Evolutionary conservation across 1,140 invertebrate genomes (phyloP).

Genomic region (Penaeus indicus): DNA sequence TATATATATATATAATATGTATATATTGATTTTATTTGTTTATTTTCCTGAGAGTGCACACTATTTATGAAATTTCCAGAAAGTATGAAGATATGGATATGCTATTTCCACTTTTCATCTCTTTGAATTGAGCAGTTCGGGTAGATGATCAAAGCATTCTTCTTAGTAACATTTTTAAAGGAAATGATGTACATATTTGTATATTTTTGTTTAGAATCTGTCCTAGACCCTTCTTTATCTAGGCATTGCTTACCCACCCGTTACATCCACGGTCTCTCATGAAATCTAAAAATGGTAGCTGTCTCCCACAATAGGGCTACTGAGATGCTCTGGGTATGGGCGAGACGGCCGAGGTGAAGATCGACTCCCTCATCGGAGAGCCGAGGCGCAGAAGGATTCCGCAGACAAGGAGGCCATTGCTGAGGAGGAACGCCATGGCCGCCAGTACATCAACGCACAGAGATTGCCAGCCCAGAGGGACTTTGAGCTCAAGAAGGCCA

Average conservation of each 20-base stretch:
- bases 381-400: conserved; percentile 90
- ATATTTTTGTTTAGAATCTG: too few species aligned
- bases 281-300: too few species aligned
- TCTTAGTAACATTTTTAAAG: too few species aligned
- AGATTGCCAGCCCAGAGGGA: conserved; percentile 96
- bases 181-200: too few species aligned
- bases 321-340: conserved; percentile 95
- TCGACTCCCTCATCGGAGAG: conserved; percentile 95
- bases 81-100: too few species aligned
- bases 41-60: too few species aligned
- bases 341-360: conserved; percentile 96
- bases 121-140: too few species aligned
- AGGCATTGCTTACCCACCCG: background rate
- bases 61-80: too few species aligned
- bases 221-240: background rate
- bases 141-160: too few species aligned
- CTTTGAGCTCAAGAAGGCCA: conserved; percentile 97
- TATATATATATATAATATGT: too few species aligned
- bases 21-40: too few species aligned
- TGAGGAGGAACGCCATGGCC: conserved; percentile 96
- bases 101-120: too few species aligned
- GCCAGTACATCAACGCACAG: conserved; percentile 89
- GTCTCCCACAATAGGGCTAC: conserved; percentile 79
- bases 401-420: conserved; percentile 93
- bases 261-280: background rate